Percentiles rank a stretch among this genome's conserved stretches.
Evolutionary conservation across 2,113 vertebrate species (phyloP).

Genomic region (Capreolus pygargus): DNA sequence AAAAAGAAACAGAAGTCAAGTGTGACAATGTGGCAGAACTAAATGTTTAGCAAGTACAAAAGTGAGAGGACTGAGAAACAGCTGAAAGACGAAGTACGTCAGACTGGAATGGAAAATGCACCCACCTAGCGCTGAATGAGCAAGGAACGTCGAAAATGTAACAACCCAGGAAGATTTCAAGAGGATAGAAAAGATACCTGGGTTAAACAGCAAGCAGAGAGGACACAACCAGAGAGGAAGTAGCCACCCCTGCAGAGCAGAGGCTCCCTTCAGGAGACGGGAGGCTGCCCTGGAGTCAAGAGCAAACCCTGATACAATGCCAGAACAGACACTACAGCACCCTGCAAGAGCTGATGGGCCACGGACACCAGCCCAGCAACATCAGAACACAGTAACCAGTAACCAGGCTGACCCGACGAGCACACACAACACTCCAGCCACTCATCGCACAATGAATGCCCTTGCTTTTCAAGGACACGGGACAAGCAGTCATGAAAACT

Average conservation of each 20-base stretch:
- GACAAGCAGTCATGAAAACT: background rate
- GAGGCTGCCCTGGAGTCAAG: background rate
- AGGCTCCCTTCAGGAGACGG: background rate
- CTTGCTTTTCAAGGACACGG: background rate
- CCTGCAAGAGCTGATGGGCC: background rate
- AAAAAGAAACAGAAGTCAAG: background rate
- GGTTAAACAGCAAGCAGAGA: background rate
- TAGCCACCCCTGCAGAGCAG: background rate
- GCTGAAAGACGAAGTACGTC: background rate
- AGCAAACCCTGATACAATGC: background rate
- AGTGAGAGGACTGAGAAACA: background rate
- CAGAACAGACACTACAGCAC: background rate
- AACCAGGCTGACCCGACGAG: background rate
- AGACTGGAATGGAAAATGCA: background rate
- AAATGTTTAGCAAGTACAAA: background rate
- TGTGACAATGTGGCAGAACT: background rate
- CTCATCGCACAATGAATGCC: background rate
- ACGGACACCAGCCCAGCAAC: background rate
- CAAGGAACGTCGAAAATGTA: background rate
- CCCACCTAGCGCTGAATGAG: background rate
- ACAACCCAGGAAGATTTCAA: background rate
- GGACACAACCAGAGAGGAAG: background rate
- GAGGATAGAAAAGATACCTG: background rate
- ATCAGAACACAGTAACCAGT: background rate
- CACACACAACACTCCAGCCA: background rate